Evolutionary conservation across 1,140 invertebrate species (phyloP).

Genomic region (Hyposmocoma kahamanoa): DNA sequence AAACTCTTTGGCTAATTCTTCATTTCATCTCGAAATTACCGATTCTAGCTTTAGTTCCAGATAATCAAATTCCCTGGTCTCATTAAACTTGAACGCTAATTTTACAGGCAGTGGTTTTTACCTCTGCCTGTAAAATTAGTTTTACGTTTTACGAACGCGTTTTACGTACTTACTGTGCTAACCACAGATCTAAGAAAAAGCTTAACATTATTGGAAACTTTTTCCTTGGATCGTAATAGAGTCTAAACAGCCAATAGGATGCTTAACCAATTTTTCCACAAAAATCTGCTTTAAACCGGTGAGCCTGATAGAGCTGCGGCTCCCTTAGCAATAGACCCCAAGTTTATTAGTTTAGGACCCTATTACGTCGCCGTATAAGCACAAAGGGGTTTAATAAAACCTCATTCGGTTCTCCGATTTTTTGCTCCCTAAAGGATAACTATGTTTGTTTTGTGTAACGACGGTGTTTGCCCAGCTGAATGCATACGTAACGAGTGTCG

Average conservation of each 20-base stretch:
- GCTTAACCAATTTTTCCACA: conserved; percentile 34
- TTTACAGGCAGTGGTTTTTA: too few relatives aligned
- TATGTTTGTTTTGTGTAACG: conserved; percentile 36
- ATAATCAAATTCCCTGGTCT: too few relatives aligned
- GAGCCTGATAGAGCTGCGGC: conserved; percentile 23
- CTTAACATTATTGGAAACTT: too few relatives aligned
- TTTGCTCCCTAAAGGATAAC: conserved; percentile 27
- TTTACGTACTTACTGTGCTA: too few relatives aligned
- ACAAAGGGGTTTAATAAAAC: conserved; percentile 48
- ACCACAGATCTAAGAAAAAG: background rate
- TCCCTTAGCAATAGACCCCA: conserved; percentile 25
- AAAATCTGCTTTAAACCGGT: conserved; percentile 54
- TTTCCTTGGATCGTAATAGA: background rate
- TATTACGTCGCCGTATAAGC: conserved; percentile 48
- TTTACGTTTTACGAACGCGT: too few relatives aligned
- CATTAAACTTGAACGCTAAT: too few relatives aligned
- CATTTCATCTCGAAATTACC: too few relatives aligned
- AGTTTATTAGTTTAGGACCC: conserved; percentile 64
- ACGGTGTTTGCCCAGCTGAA: conserved; percentile 35
- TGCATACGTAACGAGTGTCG: conserved; percentile 7
- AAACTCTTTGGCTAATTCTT: too few relatives aligned
- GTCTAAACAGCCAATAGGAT: background rate
- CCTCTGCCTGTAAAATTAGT: too few relatives aligned
- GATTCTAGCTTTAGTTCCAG: too few relatives aligned
- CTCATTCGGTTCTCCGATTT: conserved; percentile 28